These are phyloP conservation scores for Alouatta palliata DNA, from an alignment of 2,113 vertebrate species.

Conservation along the genomic window DNA sequence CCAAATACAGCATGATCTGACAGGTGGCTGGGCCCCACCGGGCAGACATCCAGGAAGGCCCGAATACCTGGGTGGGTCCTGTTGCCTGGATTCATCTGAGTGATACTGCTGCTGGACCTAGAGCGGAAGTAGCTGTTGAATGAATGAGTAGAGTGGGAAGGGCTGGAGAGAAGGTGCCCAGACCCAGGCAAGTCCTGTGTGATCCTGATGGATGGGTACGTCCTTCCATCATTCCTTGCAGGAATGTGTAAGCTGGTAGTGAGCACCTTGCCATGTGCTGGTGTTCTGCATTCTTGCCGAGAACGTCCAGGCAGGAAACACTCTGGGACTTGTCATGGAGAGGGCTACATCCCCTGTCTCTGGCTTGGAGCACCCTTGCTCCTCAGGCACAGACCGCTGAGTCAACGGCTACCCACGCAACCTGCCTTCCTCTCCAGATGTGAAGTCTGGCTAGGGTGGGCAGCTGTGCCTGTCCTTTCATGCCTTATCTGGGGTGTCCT, in stretches of 20 bases:
- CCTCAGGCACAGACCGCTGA: neutral
- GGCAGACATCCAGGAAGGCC: neutral
- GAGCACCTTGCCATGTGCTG: neutral
- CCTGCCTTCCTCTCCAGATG: too few relatives aligned
- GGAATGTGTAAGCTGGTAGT: neutral
- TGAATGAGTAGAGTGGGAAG: neutral
- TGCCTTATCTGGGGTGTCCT: neutral
- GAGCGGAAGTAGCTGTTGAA: neutral
- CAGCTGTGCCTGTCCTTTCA: neutral
- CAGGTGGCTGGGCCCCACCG: accelerated
- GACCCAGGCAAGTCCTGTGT: neutral
- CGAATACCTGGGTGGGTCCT: neutral
- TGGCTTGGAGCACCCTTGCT: too few relatives aligned
- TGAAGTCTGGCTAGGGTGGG: neutral
- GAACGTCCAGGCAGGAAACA: neutral
- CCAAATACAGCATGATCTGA: neutral
- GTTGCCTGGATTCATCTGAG: neutral
- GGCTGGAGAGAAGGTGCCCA: neutral
- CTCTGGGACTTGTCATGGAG: too few relatives aligned
- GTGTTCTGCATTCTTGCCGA: neutral
- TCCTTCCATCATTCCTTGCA: neutral
- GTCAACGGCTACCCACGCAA: neutral
- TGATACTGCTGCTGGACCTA: neutral
- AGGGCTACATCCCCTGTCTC: neutral
- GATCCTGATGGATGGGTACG: neutral